Conservation (phyloP, 2,113 vertebrate genomes). For the Grammomys dolichurus region DNA sequence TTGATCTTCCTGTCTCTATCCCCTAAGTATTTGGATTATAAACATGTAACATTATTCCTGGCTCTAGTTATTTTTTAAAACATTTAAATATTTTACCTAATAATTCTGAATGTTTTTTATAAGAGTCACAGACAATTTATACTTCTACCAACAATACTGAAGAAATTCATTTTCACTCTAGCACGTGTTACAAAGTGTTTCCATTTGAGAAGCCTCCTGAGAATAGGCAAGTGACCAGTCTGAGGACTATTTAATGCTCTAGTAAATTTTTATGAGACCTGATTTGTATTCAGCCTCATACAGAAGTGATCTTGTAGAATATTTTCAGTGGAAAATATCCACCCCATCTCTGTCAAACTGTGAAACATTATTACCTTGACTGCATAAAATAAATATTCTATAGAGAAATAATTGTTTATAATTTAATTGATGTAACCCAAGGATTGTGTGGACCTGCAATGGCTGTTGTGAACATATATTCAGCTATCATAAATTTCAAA, state of each 20-base stretch:
- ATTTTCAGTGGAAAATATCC: not conserved
- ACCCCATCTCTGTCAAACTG: not conserved
- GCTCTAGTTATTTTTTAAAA: not conserved
- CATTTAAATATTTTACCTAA: not conserved
- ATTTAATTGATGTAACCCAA: conserved; percentile 8
- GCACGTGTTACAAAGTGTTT: not conserved
- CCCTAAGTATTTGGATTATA: not conserved
- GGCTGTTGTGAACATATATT: not conserved
- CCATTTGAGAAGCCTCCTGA: not conserved
- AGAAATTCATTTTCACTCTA: conserved; percentile 16
- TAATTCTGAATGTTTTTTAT: not conserved
- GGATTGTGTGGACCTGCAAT: too few species aligned
- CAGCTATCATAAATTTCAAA: not conserved
- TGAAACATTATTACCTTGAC: not conserved
- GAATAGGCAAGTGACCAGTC: not conserved
- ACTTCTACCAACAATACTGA: not conserved
- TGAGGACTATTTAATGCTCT: not conserved
- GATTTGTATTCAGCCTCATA: conserved; percentile 19
- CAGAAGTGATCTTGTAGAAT: not conserved
- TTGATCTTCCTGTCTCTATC: not conserved
- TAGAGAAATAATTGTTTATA: not conserved
- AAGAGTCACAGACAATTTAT: not conserved
- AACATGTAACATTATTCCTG: not conserved
- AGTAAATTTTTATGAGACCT: conserved; percentile 36
- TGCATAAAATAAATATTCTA: not conserved